Percentiles rank a stretch among this genome's conserved stretches.
Evolutionary conservation across 2,113 vertebrate species (phyloP).

Genomic region (Pseudopodoces humilis): DNA sequence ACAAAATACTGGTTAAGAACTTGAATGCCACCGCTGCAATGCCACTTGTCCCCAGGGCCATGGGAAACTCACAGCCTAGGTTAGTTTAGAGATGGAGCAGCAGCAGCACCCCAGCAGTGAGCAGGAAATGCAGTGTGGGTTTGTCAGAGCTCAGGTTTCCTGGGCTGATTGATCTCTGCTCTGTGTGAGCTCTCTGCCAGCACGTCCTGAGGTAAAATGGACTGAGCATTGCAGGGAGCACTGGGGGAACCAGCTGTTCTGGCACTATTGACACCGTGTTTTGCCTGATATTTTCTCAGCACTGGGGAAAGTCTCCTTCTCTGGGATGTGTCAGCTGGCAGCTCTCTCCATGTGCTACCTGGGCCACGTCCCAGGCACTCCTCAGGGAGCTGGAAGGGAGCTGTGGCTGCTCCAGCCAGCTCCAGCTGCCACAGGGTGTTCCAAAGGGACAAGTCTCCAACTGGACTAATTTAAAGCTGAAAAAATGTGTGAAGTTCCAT

Average conservation of each 20-base stretch:
- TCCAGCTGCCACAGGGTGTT: neutral
- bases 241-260: neutral
- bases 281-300: neutral
- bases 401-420: neutral
- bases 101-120: neutral
- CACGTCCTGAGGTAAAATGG: neutral
- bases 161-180: neutral
- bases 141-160: neutral
- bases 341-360: fast-evolving
- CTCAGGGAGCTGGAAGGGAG: neutral
- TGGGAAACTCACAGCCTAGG: neutral
- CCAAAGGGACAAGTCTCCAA: neutral
- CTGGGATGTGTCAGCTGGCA: neutral
- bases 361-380: neutral
- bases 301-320: neutral
- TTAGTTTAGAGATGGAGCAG: neutral
- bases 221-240: neutral
- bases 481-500: neutral
- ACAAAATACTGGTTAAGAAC: neutral
- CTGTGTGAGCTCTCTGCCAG: neutral
- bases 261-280: neutral
- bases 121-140: neutral
- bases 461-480: neutral
- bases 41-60: neutral
- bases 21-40: no score